These are phyloP conservation scores for Scolopax mira DNA, from an alignment of 2,113 vertebrate species.

Conservation along the genomic window DNA sequence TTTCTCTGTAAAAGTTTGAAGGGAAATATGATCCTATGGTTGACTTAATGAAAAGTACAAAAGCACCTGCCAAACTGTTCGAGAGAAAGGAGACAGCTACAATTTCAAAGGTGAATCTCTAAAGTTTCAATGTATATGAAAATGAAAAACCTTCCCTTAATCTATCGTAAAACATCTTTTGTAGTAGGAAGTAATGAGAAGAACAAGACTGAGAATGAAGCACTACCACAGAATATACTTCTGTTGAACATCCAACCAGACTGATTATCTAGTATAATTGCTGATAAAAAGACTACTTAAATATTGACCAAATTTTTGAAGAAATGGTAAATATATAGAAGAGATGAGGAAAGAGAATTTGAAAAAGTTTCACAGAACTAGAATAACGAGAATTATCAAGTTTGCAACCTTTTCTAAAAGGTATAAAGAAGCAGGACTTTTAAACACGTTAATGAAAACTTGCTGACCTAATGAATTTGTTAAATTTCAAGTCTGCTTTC, in stretches of 20 bases:
- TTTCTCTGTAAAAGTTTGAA: conserved; percentile 29
- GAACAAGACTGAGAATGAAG: conserved; percentile 8
- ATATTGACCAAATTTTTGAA: neutral
- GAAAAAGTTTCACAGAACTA: neutral
- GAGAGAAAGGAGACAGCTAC: conserved; percentile 27
- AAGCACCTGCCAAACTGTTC: conserved; percentile 24
- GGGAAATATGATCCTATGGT: conserved; percentile 28
- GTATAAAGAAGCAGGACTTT: neutral
- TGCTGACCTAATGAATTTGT: neutral
- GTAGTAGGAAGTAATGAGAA: neutral
- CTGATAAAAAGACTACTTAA: neutral
- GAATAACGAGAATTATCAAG: neutral
- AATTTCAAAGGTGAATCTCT: conserved; percentile 38
- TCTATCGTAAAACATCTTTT: conserved; percentile 47
- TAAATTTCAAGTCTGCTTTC: neutral
- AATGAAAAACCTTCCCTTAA: conserved; percentile 15
- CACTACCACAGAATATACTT: neutral
- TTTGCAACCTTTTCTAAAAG: neutral
- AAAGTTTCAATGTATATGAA: neutral
- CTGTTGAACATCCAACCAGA: neutral
- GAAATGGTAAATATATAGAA: neutral
- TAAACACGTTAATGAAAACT: neutral
- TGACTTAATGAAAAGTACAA: conserved; percentile 47
- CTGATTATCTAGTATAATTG: neutral
- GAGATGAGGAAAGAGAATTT: neutral